Base-by-base conservation (phyloP, 2,797 vertebrate genomes). In the Lemur catta region DNA sequence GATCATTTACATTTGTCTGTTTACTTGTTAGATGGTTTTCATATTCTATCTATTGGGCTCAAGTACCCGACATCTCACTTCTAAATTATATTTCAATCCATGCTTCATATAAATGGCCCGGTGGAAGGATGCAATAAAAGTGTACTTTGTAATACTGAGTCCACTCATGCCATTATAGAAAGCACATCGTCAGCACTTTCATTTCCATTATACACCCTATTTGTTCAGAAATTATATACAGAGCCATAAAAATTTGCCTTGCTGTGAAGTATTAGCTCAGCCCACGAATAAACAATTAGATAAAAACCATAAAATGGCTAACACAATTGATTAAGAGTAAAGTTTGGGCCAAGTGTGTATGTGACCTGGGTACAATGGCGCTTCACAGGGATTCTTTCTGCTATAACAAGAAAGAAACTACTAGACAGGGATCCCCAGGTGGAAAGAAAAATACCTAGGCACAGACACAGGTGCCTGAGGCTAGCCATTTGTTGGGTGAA, bases 141-240 rank as follows among this genome's bases (percentile, higher is more conserved):
- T 0, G 41, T 11, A 10, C 2, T 84, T 26, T 95, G 35, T 84
- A 86, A 89, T 72, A 85, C 46, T 38, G 35, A 97, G 91, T 63
- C 97, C 93, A 93, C 89, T 96, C 95, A 84, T 30, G 95, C 95
- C 41, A 38, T 95, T 95, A 95, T 26, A 84, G 87, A 95, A 97
- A 97, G 82, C 20, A 89, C 65, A 17, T 22, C 61, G 93, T 98
- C 97, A 98, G 97, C 97, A 86, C 41, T 97, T 97, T 94, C 61
- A 72, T 89, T 95, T 86, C 94, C 89, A 20, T 95, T 97, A 96
- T 86, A 92, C 85, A 71, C 89, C 41, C 43, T 97, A 26, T 97
- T 98, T 98, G 33, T 61, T 96, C 96, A 94, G 41, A 79, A 46
- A 93, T 97, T 98, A 72, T 75, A 97, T 30, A 92, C 80, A 82